Evolutionary conservation across 1,140 invertebrate genomes (phyloP).

Genomic region (Periplaneta americana): DNA sequence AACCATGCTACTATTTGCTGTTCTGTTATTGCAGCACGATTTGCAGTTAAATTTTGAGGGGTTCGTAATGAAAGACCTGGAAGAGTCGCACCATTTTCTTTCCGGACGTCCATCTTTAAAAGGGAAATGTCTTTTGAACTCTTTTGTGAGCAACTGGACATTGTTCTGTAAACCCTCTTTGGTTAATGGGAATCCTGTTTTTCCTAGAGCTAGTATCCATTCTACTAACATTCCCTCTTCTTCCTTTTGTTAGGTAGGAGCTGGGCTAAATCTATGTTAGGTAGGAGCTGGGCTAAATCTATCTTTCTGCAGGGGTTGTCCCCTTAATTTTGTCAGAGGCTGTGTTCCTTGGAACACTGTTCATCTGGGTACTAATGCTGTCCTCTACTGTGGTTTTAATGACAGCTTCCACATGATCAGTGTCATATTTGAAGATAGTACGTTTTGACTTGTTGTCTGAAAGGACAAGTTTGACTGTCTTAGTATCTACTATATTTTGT

Average conservation of each 20-base stretch:
- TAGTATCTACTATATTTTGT: too few species aligned
- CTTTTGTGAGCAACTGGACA: slow-evolving; percentile 16
- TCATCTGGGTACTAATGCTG: too few species aligned
- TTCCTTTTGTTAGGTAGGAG: too few species aligned
- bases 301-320: background rate
- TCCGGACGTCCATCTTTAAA: slow-evolving; percentile 19
- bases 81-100: slow-evolving; percentile 17
- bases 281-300: background rate
- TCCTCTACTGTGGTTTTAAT: too few species aligned
- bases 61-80: slow-evolving; percentile 8
- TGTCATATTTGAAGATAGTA: too few species aligned
- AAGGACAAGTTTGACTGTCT: too few species aligned
- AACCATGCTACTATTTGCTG: slow-evolving; percentile 21
- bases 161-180: slow-evolving; percentile 15
- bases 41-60: background rate
- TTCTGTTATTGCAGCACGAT: slow-evolving; percentile 18
- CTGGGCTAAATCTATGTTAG: too few species aligned
- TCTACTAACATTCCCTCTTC: background rate
- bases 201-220: background rate
- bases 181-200: background rate
- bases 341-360: too few species aligned
- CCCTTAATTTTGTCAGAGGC: background rate
- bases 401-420: too few species aligned
- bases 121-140: slow-evolving; percentile 9
- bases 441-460: too few species aligned